phyloP scores from a whole-genome alignment of 2,797 vertebrate species.

The Sparidentex hasta region DNA sequence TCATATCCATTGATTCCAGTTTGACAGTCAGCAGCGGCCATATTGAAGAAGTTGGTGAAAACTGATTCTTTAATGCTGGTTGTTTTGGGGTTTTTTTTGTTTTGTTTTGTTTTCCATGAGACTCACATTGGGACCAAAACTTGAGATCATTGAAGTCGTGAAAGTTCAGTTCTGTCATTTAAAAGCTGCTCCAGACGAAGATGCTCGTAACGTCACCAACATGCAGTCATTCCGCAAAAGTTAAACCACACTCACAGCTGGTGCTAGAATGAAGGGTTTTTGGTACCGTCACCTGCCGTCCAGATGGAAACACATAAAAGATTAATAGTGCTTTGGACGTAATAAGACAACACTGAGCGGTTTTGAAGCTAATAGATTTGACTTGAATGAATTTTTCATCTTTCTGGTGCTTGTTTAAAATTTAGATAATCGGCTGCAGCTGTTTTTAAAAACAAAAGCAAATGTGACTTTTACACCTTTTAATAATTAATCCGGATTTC shows the following conservation, averaged over 20 bases:
- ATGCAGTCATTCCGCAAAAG: neutral
- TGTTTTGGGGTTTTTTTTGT: neutral
- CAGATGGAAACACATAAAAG: neutral
- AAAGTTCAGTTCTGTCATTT: neutral
- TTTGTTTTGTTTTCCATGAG: neutral
- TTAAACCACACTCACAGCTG: neutral
- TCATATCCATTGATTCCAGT: neutral
- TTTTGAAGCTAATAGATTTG: neutral
- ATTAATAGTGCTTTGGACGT: neutral
- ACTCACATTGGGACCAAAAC: conserved; percentile 22
- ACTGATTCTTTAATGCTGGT: neutral
- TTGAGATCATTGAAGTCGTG: neutral
- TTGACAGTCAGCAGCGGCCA: neutral
- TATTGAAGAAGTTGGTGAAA: neutral
- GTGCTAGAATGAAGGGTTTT: neutral
- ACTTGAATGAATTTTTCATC: neutral
- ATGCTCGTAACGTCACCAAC: neutral
- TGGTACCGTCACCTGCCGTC: neutral
- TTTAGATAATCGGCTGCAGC: neutral
- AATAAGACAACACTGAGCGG: no score
- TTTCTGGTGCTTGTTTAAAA: neutral
- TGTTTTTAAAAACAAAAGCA: neutral
- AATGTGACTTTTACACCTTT: neutral
- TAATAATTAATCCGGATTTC: neutral
- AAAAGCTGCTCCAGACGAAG: neutral